Conservation (phyloP, 1,140 invertebrate species). For the Monomorium pharaonis region DNA sequence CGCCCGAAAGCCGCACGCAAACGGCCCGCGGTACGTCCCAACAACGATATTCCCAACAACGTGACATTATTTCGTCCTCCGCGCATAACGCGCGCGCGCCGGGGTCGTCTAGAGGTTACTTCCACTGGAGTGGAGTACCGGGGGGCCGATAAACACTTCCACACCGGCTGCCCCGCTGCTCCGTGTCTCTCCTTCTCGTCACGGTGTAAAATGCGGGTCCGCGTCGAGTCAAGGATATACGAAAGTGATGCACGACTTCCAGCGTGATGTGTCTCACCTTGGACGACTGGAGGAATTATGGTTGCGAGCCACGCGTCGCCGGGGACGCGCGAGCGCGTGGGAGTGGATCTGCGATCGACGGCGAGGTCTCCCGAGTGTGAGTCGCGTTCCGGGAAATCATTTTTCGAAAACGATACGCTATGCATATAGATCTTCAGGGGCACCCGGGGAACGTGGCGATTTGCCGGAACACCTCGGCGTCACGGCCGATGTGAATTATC, state of each 20-base stretch:
- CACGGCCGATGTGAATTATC: conserved; percentile 27
- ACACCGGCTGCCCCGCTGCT: conserved; percentile 8
- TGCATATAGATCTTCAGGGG: neutral
- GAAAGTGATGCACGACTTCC: conserved; percentile 68
- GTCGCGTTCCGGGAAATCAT: conserved; percentile 60
- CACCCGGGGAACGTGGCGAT: neutral
- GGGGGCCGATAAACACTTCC: conserved; percentile 43
- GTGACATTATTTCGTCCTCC: conserved; percentile 64
- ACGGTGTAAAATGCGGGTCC: conserved; percentile 62
- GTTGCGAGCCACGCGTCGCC: conserved; percentile 69
- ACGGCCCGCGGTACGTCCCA: conserved; percentile 1
- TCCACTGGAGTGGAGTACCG: conserved; percentile 49
- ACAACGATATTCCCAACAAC: conserved; percentile 16
- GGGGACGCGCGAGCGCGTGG: conserved; percentile 60
- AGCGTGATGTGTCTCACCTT: conserved; percentile 72
- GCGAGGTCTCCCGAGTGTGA: conserved; percentile 64
- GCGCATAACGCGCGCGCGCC: conserved; percentile 51
- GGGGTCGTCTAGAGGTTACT: conserved; percentile 73
- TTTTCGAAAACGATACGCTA: conserved; percentile 32
- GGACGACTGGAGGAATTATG: conserved; percentile 71
- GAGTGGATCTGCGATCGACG: conserved; percentile 64
- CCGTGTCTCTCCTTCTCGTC: conserved; percentile 33
- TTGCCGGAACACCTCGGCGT: neutral
- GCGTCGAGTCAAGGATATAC: conserved; percentile 71
- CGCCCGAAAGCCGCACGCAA: conserved; percentile 7